These are phyloP conservation scores for Synchiropus splendidus DNA, from an alignment of 2,113 vertebrate genomes.

Conservation along the genomic window DNA sequence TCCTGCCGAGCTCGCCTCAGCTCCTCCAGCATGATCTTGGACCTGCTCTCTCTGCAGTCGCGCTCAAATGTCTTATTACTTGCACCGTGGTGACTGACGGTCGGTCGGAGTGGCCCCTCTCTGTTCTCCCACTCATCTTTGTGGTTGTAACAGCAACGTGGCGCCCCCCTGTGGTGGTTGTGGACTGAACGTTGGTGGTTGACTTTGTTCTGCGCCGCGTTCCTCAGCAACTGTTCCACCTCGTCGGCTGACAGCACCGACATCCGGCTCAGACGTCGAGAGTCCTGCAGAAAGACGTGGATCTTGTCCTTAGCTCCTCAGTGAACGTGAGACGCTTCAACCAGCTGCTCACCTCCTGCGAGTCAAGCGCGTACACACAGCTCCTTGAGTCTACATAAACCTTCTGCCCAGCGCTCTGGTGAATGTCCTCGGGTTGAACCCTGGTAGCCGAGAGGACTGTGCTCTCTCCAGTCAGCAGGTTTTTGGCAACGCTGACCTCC, in stretches of 20 bases:
- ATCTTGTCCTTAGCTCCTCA: background rate
- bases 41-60: background rate
- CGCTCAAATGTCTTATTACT: background rate
- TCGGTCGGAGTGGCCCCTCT: background rate
- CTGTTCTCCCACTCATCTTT: background rate
- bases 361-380: conserved; percentile 68
- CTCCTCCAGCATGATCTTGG: too few species aligned
- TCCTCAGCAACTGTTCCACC: conserved; percentile 75
- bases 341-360: conserved; percentile 19
- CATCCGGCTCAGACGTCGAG: conserved; percentile 41
- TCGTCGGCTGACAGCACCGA: conserved; percentile 73
- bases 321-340: too few species aligned
- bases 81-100: too few species aligned
- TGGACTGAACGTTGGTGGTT: conserved; percentile 2
- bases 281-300: conserved; percentile 8
- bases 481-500: conserved; percentile 80
- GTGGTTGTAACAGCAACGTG: background rate
- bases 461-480: conserved; percentile 74
- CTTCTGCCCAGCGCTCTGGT: conserved; percentile 67
- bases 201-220: conserved; percentile 52
- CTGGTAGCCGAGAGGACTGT: conserved; percentile 75
- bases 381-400: conserved; percentile 78
- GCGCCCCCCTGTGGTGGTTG: background rate
- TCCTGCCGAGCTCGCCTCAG: too few species aligned
- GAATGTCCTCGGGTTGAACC: conserved; percentile 67